Evolutionary conservation across 1,140 invertebrate genomes (phyloP).

Genomic region (Diachasmimorpha longicaudata): DNA sequence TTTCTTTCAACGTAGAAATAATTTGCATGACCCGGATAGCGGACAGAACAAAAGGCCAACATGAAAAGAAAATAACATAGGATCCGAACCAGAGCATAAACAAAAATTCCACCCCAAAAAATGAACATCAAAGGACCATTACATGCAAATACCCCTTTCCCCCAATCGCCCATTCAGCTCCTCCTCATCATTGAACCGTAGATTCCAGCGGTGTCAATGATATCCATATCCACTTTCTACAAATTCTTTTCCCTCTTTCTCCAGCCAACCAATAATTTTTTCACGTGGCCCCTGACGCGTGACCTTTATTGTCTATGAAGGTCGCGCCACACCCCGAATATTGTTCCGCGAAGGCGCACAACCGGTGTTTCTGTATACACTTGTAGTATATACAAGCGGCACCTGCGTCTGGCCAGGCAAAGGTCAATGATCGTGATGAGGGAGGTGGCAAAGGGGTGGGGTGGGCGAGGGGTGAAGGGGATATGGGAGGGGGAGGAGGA

Average conservation of each 20-base stretch:
- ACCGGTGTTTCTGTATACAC: slow-evolving; percentile 1
- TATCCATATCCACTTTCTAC: neutral
- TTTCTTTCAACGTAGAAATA: neutral
- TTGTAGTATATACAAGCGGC: neutral
- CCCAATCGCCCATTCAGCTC: too few relatives aligned
- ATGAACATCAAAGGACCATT: neutral
- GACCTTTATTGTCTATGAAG: slow-evolving; percentile 34
- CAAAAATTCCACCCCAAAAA: neutral
- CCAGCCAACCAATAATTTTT: neutral
- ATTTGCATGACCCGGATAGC: neutral
- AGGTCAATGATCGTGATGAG: slow-evolving; percentile 21
- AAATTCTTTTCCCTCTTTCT: neutral
- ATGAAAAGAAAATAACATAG: neutral
- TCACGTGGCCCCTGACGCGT: slow-evolving; percentile 17
- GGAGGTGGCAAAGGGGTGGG: neutral
- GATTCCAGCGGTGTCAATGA: neutral
- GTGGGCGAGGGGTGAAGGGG: too few relatives aligned
- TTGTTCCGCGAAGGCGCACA: slow-evolving; percentile 17
- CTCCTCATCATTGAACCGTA: neutral
- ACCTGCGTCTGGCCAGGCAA: slow-evolving; percentile 11
- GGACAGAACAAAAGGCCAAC: neutral
- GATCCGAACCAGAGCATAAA: neutral
- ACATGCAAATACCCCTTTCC: neutral
- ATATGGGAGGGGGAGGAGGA: neutral
- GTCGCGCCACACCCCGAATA: slow-evolving; percentile 34